Conservation (phyloP, 2,888 invertebrate species). For the Dynastes tityus region DNA sequence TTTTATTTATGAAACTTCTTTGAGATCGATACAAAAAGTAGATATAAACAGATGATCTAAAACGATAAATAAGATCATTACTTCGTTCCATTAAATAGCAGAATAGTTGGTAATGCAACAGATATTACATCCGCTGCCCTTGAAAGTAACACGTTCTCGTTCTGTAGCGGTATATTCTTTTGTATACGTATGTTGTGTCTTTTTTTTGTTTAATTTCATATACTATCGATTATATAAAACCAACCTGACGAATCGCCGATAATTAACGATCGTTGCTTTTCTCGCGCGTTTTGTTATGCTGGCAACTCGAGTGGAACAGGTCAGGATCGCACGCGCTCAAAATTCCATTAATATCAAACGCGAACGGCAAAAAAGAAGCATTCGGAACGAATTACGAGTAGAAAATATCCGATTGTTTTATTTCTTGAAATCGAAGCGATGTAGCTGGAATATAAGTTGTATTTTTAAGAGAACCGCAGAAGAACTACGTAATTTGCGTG, state of each 20-base stretch:
- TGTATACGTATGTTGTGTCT: background rate
- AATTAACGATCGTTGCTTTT: background rate
- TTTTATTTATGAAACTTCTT: too few relatives aligned
- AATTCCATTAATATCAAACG: background rate
- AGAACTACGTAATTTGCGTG: too few relatives aligned
- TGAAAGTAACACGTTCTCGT: background rate
- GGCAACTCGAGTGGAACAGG: conserved; percentile 2
- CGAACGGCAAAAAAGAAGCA: background rate
- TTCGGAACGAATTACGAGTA: too few relatives aligned
- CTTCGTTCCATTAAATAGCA: too few relatives aligned
- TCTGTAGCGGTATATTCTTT: conserved; percentile 13
- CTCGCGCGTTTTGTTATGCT: background rate
- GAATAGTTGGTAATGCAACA: background rate
- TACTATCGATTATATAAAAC: conserved; percentile 5
- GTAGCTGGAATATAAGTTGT: too few relatives aligned
- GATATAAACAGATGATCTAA: too few relatives aligned
- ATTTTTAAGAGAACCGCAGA: too few relatives aligned
- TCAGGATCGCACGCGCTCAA: conserved; percentile 9
- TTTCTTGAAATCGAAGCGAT: background rate
- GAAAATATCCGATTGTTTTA: too few relatives aligned
- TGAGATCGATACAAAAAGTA: too few relatives aligned
- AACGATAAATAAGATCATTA: too few relatives aligned
- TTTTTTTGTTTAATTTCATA: conserved; percentile 3
- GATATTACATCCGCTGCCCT: conserved; percentile 15
- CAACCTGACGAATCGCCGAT: background rate